phyloP scores from a whole-genome alignment of 2,888 invertebrate genomes.

The Deilephila elpenor region DNA sequence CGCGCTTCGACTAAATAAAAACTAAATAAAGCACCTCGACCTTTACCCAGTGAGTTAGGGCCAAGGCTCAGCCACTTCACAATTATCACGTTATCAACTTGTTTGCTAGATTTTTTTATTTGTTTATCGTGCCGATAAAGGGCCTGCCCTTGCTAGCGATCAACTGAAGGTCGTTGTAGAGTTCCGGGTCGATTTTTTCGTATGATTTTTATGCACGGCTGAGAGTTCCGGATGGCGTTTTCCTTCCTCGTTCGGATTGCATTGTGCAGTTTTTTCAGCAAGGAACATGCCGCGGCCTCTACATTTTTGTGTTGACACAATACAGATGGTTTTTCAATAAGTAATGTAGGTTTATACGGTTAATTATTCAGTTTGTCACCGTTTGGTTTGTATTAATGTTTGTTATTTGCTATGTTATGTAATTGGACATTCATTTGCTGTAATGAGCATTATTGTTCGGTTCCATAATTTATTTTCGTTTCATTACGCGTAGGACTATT shows the following conservation, averaged over 20 bases:
- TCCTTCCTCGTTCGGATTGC: constrained; percentile 69
- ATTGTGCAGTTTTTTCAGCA: constrained; percentile 51
- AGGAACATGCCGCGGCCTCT: background rate
- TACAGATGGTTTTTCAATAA: constrained; percentile 33
- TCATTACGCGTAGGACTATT: background rate
- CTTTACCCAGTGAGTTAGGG: constrained; percentile 72
- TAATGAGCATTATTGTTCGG: constrained; percentile 3
- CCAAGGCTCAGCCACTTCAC: constrained; percentile 69
- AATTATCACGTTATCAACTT: constrained; percentile 64
- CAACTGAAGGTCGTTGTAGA: constrained; percentile 57
- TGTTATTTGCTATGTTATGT: background rate
- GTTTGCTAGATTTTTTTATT: constrained; percentile 54
- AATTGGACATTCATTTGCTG: background rate
- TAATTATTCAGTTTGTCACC: constrained; percentile 5
- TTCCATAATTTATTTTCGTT: background rate
- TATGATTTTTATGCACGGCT: constrained; percentile 65
- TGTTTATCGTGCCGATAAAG: constrained; percentile 72
- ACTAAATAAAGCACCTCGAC: constrained; percentile 62
- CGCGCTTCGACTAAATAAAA: constrained; percentile 47
- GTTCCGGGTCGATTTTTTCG: constrained; percentile 69
- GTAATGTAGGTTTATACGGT: background rate
- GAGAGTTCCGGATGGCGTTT: constrained; percentile 64
- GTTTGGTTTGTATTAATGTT: background rate
- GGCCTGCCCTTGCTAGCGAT: constrained; percentile 70
- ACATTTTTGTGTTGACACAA: constrained; percentile 20